Evolutionary conservation across 2,113 vertebrate species (phyloP), one percentile per base, ranked within the genome.

Genomic region (Himantopus leucocephalus): DNA sequence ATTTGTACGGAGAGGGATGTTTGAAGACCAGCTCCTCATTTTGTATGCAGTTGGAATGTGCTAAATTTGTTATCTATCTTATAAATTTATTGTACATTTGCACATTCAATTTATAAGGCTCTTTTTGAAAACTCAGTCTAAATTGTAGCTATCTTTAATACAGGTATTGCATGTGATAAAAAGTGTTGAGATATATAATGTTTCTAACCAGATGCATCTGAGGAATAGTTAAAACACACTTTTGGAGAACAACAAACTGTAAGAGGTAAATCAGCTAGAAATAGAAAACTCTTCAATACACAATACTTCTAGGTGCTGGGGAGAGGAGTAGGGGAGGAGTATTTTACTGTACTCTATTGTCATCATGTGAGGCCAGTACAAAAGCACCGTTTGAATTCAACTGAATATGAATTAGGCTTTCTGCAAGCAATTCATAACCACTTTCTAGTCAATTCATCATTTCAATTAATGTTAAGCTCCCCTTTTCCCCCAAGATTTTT

Each of bases 1-100:
- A 52, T 83, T 79, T 0, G 0, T 71, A 24, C 3, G 41, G n/a
- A 71, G 7, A 53, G 1, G 1, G 16, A 14, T 6, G 6, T 55
- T 32, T 67, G n/a, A 90, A 85, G 14, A 55, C 15, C 20, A 55
- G 17, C 35, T 68, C 5, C 13, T 55, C 1, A 17, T 77, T 90
- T 78, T 45, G 4, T 71, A 17, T 60, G 27, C 9, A 20, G 21
- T 12, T 73, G 14, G 7, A 87, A 63, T 15, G 14, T 72, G 19
- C 16, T 88, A 37, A 21, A 53, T 74, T 58, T 74, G 13, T 48
- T 37, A 22, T 37, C 13, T 48, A 4, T 21, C 19, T 82, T 74
- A 14, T 11, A 22, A 68, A 27, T 58, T 45, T 37, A 4, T 66
- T 85, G 8, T 21, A 17, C 1, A 6, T n/a, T 78, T 79, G 10